Base-by-base conservation (phyloP, 1,140 invertebrate genomes). In the Tetragnatha versicolor region DNA sequence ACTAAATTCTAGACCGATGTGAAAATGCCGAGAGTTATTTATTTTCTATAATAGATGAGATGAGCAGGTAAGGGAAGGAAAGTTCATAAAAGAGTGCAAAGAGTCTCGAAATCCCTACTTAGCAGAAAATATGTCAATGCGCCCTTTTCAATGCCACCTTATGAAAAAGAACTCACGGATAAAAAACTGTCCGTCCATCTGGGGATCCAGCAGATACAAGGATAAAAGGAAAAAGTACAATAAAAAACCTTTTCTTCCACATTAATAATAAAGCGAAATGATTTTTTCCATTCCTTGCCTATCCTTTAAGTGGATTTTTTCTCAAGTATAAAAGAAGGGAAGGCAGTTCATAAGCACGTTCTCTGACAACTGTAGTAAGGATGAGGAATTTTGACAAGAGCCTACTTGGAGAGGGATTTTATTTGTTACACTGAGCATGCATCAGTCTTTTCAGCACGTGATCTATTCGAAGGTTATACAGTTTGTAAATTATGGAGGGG, bases 241-340 rank as follows among this genome's bases (percentile, higher is more conserved):
- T 60, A 63, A 75, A 70, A 63, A 47, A 29, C 42, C 72, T 37
- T 49, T 61, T 75, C 72, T 75, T 61, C 72, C 72, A 63, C 72
- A 75, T 75, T 75, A 75, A 75, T 75, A 75, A 75, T 75, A 75
- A 75, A 75, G 72, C 72, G 63, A 75, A 75, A 75, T 75, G 72
- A 75, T 75, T 75, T 75, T 75, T 75, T 75, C 53, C 31, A 29
- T 35, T 58, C 51, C 69, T 72, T 47, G 35, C 58, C 72, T 20
- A 49, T 63, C 42, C 58, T 39, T 61, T 75, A 75, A 75, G 72
- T 75, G 72, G 72, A 75, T 75, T 75, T 75, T 75, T 75, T 27
- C 39, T 42, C 5, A 17, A 63, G 58, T 63, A 63, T 58, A 49
- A 75, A 75, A 35, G 37, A 42, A 33, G 42, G 14, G 51, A 49